Evolutionary conservation across 2,888 invertebrate genomes (phyloP), one percentile per base, ranked within the genome.

Genomic region (Hyposoter dolosus): DNA sequence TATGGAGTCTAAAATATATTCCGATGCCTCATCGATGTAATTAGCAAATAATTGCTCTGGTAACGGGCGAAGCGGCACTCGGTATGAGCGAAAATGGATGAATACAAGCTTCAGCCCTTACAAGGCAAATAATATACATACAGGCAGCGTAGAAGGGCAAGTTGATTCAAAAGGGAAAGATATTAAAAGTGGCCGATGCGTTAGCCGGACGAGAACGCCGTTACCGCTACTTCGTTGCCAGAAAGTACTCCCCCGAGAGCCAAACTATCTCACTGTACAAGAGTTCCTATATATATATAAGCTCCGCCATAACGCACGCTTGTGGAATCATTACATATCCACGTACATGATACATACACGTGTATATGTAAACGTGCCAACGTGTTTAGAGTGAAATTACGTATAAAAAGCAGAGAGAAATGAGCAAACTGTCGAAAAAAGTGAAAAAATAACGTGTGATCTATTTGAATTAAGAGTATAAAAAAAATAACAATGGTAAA

Each of bases 111-210:
- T 60, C 6, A 28, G 28, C 15, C 28, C 28, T 60, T 60, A 23
- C 23, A 12, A 56, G 3, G 10, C 3, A 23, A 23, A 53, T 28
- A 15, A 28, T 28, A 50, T 50, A 28, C 32, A 56, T 53, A 12
- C 10, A 53, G 6, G 56, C 15, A 17, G 23, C 43, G 74, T 60
- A 9, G 17, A 53, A 69, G 56, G 32, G 66, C 40, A 40, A 83
- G 88, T 85, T 9, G 88, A 91, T 90, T 91, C 90, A 91, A 90
- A 91, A 88, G 89, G 89, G 89, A 90, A 76, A 76, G 76, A 88
- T 91, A 90, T 91, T 91, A 92, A 92, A 91, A 92, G 91, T 89
- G 90, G 91, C 90, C 91, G 91, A 92, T 92, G 91, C 89, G 88
- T 90, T 89, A 88, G 89, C 87, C 85, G 84, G 72, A 83, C 89